Evolutionary conservation across 1,140 invertebrate species (phyloP), one percentile per base, ranked within the genome.

Genomic region (Pararge aegeria): DNA sequence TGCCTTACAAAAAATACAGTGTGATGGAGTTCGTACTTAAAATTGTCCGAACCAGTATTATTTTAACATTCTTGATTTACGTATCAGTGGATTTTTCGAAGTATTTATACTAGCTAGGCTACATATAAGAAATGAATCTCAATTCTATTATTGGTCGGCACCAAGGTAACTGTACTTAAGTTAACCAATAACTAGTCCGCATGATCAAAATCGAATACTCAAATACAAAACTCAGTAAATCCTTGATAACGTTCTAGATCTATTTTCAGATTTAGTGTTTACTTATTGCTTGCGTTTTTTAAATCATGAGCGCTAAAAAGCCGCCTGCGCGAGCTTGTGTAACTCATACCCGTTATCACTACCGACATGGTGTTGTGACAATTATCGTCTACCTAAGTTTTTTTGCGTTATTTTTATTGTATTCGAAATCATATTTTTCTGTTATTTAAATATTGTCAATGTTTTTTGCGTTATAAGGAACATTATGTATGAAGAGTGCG

Each of bases 161-260:
- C 40, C 51, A 24, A 24, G 21, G 24, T 53, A 59, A 50, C 49
- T 72, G 73, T 73, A 75, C 67, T 68, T 75, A 68, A 75, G 70
- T 70, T 70, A 75, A 67, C 69, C 69, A 69, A 61, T 64, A 56
- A 61, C 70, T 75, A 75, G 73, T 75, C 73, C 61, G 60, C 66
- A 56, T 30, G 42, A 54, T 69, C 53, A 46, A 62, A 24, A 64
- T 60, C 34, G 20, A 64, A 68, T 68, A 67, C 66, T 68, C 66
- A 64, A 49, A 21, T 12, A 60, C 29, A 16, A 51, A 54, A 46
- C 27, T 49, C 34, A 37, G 27, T 34, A 12, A 12, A n/a, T 46
- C 9, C 30, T 12, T 6, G 12, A n/a, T 34, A 34, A 12, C 30
- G n/a, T 12, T 30, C 10, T 34, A 34, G 3, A 34, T 34, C 7